Conservation (phyloP, 2,888 invertebrate genomes). For the Lydus trimaculatus region DNA sequence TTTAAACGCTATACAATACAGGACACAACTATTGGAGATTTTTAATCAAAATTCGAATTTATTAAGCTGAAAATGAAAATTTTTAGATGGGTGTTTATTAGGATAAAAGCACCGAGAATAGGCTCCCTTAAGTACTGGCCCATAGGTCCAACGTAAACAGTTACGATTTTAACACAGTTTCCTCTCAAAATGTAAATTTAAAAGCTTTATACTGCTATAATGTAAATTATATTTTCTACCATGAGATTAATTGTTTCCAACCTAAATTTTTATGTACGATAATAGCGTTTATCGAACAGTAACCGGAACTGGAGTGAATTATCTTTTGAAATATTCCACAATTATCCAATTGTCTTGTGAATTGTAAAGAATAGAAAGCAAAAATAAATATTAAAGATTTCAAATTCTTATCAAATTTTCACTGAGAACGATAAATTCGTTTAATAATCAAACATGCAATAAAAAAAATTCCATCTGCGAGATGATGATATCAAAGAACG, state of each 20-base stretch:
- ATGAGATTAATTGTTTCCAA: not conserved
- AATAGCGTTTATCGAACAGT: not conserved
- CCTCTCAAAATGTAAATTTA: slow-evolving; percentile 32
- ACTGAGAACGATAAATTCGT: not conserved
- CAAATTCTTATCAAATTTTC: not conserved
- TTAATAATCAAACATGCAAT: not conserved
- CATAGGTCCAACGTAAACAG: slow-evolving; percentile 41
- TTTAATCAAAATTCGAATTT: too few relatives aligned
- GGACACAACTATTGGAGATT: too few relatives aligned
- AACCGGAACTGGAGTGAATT: not conserved
- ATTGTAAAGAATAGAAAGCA: not conserved
- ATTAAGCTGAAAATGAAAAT: slow-evolving; percentile 27
- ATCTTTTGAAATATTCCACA: not conserved
- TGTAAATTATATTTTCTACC: not conserved
- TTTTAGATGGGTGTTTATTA: slow-evolving; percentile 29
- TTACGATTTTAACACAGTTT: slow-evolving; percentile 38
- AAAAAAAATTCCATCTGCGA: slow-evolving; percentile 6
- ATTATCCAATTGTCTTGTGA: too few relatives aligned
- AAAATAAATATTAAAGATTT: not conserved
- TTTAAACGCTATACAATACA: too few relatives aligned
- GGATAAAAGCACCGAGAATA: slow-evolving; percentile 35
- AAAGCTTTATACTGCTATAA: not conserved
- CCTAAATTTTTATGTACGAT: not conserved
- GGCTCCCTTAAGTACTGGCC: slow-evolving; percentile 45
- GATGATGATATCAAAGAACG: too few relatives aligned